Evolutionary conservation across 2,113 vertebrate genomes (phyloP), one percentile per base, ranked within the genome.

Genomic region (Meriones unguiculatus): DNA sequence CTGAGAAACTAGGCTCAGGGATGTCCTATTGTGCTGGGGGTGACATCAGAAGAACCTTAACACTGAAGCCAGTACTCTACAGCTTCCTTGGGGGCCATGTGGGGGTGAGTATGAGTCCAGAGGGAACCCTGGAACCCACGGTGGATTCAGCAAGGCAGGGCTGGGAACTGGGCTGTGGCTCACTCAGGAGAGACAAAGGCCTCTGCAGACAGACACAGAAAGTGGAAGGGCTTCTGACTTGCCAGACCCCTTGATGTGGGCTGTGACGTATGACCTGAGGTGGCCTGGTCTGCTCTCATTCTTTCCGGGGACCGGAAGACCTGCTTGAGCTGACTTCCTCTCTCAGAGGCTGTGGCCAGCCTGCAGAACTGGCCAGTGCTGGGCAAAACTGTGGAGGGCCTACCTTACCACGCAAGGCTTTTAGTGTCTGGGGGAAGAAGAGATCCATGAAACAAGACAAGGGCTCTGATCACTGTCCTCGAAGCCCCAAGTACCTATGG

Each of bases 231-330:
- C 77, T 64, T 89, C 86, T 59, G 50, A 90, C 94, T 92, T 1
- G 18, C 91, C 52, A 32, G 54, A 69, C 70, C 95, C 72, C 89
- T 97, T 94, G 94, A 97, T 97, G 97, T 98, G 97, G 97, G 81
- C 86, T 90, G 91, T 93, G 93, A 97, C 46, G 50, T 89, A 91
- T 5, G 46, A 70, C 18, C 64, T 18, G 24, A 90, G 75, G 89
- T 77, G 70, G 82, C 50, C 86, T 94, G 94, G 89, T 94, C 96
- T 70, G 96, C 54, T 76, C 70, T 91, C 81, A 28, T 87, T 65
- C 30, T 94, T 96, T 97, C 97, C 82, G 70, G 89, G 72, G 94
- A 32, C 96, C 91, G 87, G 97, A 98, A 98, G 93, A 70, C 92
- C 92, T 93, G 59, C 96, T 62, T 8, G 69, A 35, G 80, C 94